Percentiles rank a stretch among this genome's conserved stretches.
Evolutionary conservation across 2,113 vertebrate genomes (phyloP).

Genomic region (Aspiorhynchus laticeps): DNA sequence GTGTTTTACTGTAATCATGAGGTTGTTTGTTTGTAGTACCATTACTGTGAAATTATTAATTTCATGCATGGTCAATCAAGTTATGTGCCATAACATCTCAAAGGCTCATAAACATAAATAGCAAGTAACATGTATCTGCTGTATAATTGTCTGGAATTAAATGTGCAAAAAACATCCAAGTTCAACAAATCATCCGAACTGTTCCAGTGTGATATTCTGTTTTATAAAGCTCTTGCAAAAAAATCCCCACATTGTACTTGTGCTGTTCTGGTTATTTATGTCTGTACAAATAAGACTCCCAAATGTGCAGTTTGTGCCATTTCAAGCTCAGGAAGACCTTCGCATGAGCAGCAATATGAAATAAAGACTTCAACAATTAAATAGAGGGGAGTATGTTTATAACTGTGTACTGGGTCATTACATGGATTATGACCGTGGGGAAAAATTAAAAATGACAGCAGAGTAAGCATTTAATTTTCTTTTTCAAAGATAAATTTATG

Average conservation of each 20-base stretch:
- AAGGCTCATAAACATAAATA: background rate
- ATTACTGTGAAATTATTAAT: constrained; percentile 6
- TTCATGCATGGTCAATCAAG: background rate
- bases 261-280: background rate
- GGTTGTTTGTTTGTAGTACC: constrained; percentile 6
- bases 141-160: background rate
- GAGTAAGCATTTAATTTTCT: background rate
- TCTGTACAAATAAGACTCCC: background rate
- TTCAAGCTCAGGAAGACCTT: constrained; percentile 8
- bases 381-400: background rate
- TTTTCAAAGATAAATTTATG: background rate
- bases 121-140: background rate
- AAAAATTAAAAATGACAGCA: background rate
- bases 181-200: background rate
- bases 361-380: background rate
- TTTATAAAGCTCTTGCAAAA: constrained; percentile 19
- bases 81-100: constrained; percentile 16
- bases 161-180: background rate
- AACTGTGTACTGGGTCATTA: background rate
- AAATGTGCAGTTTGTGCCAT: background rate
- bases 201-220: background rate
- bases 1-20: constrained; percentile 3
- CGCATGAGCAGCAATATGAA: background rate
- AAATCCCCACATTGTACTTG: background rate
- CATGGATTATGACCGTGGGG: background rate